A percentile compares a stretch with the other conserved stretches of the same genome.
Evolutionary conservation across 1,140 invertebrate genomes (phyloP).

Genomic region (Physella acuta): DNA sequence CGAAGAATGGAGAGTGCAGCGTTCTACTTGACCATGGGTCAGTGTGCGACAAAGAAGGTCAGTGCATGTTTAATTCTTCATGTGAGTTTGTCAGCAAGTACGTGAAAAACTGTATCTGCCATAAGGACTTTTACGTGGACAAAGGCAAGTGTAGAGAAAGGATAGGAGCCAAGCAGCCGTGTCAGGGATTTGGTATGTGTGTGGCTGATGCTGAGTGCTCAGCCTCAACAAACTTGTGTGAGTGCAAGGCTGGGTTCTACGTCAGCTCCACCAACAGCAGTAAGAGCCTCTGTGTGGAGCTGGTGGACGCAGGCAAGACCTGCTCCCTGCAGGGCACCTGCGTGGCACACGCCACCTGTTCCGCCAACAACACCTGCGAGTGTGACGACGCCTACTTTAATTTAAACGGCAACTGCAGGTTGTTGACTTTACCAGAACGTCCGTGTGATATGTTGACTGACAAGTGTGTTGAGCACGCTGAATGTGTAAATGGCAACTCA

Average conservation of each 20-base stretch:
- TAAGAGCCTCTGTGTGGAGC: constrained; percentile 5
- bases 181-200: constrained; percentile 22
- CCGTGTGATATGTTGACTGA: constrained; percentile 8
- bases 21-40: constrained; percentile 20
- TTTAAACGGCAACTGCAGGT: constrained; percentile 2
- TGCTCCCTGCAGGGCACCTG: constrained; percentile 15
- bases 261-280: neutral
- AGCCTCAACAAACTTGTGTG: constrained; percentile 1
- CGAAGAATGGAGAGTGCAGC: constrained; percentile 22
- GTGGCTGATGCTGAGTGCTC: constrained; percentile 28
- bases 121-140: constrained; percentile 16
- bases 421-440: neutral
- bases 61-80: constrained; percentile 26
- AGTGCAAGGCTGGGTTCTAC: constrained; percentile 20
- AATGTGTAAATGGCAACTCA: neutral
- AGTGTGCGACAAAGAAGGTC: constrained; percentile 16
- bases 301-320: constrained; percentile 3
- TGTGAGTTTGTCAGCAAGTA: constrained; percentile 20
- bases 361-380: neutral
- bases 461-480: constrained; percentile 2
- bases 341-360: constrained; percentile 1
- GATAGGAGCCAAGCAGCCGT: constrained; percentile 12
- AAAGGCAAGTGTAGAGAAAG: constrained; percentile 22
- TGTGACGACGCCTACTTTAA: constrained; percentile 3
- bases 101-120: constrained; percentile 20